Conservation (phyloP, 2,888 invertebrate species). For the Epinotia ramella region DNA sequence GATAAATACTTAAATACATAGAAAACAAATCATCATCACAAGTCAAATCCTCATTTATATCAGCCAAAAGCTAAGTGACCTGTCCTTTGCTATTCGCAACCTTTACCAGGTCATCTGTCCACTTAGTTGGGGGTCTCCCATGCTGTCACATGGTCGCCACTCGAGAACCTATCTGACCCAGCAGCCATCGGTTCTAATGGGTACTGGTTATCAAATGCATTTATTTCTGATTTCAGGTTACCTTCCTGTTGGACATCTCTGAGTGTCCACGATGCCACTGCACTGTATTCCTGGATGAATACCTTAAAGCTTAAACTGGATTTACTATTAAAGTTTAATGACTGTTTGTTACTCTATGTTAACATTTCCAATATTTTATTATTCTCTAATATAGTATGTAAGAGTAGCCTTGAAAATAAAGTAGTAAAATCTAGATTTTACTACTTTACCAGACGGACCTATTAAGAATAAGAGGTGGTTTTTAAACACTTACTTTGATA, state of each 20-base stretch:
- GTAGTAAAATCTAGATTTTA: not conserved
- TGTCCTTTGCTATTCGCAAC: too few species aligned
- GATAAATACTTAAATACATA: too few species aligned
- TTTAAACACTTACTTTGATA: constrained; percentile 34
- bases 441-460: not conserved
- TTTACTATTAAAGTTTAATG: constrained; percentile 13
- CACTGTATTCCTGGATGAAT: constrained; percentile 73
- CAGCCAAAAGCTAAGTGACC: too few species aligned
- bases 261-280: constrained; percentile 81
- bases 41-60: too few species aligned
- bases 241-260: constrained; percentile 78
- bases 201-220: not conserved
- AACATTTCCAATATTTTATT: constrained; percentile 22
- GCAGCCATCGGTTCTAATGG: too few species aligned
- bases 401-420: not conserved
- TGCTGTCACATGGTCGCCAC: too few species aligned
- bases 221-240: constrained; percentile 68
- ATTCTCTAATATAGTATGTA: constrained; percentile 16
- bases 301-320: constrained; percentile 51
- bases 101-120: too few species aligned
- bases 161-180: too few species aligned
- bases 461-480: not conserved
- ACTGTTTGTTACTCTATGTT: constrained; percentile 20
- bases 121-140: too few species aligned
- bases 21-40: too few species aligned